These are phyloP conservation scores for Ondatra zibethicus DNA, from an alignment of 2,113 vertebrate species.

Conservation along the genomic window DNA sequence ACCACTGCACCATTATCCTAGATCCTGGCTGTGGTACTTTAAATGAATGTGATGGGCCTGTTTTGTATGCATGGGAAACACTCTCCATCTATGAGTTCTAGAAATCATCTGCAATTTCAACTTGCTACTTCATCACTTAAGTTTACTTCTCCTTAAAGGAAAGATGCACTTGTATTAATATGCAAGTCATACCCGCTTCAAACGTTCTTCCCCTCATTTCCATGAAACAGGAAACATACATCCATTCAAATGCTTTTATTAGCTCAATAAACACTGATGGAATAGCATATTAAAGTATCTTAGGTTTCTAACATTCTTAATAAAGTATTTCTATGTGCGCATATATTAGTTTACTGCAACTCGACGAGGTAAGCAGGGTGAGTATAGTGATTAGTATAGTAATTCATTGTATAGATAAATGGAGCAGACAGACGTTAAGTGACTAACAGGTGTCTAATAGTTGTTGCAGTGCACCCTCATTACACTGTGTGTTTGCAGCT, in stretches of 20 bases:
- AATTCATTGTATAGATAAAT: slow-evolving; percentile 6
- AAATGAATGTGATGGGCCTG: neutral
- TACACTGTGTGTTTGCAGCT: neutral
- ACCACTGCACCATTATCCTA: too few relatives aligned
- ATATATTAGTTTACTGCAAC: neutral
- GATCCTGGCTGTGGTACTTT: neutral
- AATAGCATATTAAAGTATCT: slow-evolving; percentile 21
- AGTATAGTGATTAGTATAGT: neutral
- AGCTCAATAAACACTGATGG: slow-evolving; percentile 18
- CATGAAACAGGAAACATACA: slow-evolving; percentile 9
- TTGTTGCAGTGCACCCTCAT: neutral
- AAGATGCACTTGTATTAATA: slow-evolving; percentile 7
- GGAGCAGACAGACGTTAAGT: neutral
- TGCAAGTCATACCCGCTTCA: neutral
- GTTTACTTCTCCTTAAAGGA: slow-evolving; percentile 43
- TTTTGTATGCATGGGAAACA: neutral
- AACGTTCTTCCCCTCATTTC: neutral
- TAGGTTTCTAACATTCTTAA: slow-evolving; percentile 29
- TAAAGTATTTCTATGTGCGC: neutral
- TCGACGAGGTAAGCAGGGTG: neutral
- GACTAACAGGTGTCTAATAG: neutral
- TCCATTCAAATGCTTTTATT: neutral
- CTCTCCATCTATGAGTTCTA: neutral
- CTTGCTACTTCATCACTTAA: slow-evolving; percentile 32
- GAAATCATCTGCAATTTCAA: neutral